Conservation (phyloP, 1,140 invertebrate genomes). For the Microplitis mediator region DNA sequence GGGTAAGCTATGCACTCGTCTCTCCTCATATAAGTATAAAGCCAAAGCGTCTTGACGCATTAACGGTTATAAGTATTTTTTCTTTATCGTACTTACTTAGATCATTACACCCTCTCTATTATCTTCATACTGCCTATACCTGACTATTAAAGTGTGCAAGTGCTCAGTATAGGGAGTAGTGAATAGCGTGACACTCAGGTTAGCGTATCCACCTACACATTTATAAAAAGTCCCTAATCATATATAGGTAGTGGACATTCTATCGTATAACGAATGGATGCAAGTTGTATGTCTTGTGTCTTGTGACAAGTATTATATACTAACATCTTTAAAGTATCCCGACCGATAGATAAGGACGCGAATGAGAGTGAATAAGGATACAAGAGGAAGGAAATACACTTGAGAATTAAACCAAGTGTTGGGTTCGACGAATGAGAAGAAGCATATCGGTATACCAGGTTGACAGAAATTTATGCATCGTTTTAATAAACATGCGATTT, state of each 20-base stretch:
- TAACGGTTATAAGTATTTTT: constrained; percentile 22
- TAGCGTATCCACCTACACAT: constrained; percentile 25
- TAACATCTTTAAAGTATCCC: no score
- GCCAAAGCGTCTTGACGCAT: constrained; percentile 12
- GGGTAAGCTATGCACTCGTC: constrained; percentile 29
- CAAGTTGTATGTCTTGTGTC: not conserved
- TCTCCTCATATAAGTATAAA: not conserved
- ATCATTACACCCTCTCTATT: not conserved
- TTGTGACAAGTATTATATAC: not conserved
- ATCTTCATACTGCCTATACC: not conserved
- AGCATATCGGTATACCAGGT: constrained; percentile 11
- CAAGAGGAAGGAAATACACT: not conserved
- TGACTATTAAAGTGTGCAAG: constrained; percentile 2
- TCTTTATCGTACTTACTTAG: not conserved
- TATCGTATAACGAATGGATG: not conserved
- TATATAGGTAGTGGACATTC: constrained; percentile 2
- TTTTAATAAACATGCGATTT: constrained; percentile 26
- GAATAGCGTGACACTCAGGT: constrained; percentile 11
- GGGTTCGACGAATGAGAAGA: not conserved
- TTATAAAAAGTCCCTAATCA: constrained; percentile 21
- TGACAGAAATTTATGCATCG: constrained; percentile 15
- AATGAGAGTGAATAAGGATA: not conserved
- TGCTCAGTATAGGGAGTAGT: not conserved
- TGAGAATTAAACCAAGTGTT: not conserved
- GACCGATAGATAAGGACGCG: no score